Evolutionary conservation across 1,140 invertebrate species (phyloP), one percentile per base, ranked within the genome.

Genomic region (Marisa cornuarietis): DNA sequence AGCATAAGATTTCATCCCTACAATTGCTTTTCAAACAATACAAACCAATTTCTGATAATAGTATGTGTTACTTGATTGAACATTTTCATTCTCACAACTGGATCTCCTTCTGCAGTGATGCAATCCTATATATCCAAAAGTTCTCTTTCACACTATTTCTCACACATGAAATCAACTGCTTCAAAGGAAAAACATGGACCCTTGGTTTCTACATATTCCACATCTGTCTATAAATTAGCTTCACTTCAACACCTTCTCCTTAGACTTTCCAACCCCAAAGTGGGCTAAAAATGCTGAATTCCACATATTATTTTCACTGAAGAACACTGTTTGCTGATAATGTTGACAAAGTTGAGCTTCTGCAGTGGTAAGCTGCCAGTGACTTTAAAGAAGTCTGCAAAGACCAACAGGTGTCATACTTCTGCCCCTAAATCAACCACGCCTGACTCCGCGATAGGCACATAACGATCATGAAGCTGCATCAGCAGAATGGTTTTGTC

Each of bases 401-500:
- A 22, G n/a, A 26, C 22, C 71, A 22, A 22, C 42, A 31, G 11
- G 24, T 52, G 76, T 86, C 84, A 90, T 26, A 95, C 94, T 89
- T 95, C 95, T 72, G 94, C 94, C 24, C 94, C 94, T 51, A 95
- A 90, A 89, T 96, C 95, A 82, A 95, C 80, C 0, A 98, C 94
- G 71, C 96, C 96, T 87, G 93, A 93, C 90, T 98, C 96, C 1
- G 96, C 96, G 79, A 99, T 96, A 24, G 97, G 97, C 76, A 99
- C 96, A 91, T 94, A 98, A 84, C 95, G 95, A 84, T 98, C 96
- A 10, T 96, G 96, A 74, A 98, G 96, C 90, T 97, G 95, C 1
- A 99, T 93, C n/a, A 99, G 93, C 3, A 98, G 91, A 63, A 99
- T 96, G 26, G 95, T 96, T 83, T 96, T 95, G 88, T 97, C 96